These are phyloP conservation scores for Poliocrania exsul DNA, from an alignment of 2,797 vertebrate genomes.

Conservation along the genomic window DNA sequence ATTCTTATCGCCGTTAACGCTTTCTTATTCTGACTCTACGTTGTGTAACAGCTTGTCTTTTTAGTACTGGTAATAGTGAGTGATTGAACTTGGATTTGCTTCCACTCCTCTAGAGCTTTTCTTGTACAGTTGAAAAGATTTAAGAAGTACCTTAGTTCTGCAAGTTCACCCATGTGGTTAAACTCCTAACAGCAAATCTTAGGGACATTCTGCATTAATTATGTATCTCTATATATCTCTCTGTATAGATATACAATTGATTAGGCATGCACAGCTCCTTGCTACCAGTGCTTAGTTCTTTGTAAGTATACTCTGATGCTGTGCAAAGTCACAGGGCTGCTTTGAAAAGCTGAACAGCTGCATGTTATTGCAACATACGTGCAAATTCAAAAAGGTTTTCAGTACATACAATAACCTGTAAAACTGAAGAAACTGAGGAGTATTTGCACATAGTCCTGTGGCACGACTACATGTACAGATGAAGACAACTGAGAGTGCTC, in stretches of 20 bases:
- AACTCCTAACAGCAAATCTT: not conserved
- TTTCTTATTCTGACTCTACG: not conserved
- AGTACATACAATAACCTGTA: not conserved
- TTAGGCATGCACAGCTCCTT: not conserved
- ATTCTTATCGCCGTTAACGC: not conserved
- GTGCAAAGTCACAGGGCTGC: not conserved
- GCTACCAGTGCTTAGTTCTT: not conserved
- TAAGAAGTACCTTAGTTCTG: not conserved
- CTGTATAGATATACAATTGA: not conserved
- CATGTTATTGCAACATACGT: not conserved
- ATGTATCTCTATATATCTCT: too few relatives aligned
- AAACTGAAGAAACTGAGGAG: not conserved
- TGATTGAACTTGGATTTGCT: not conserved
- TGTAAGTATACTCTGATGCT: not conserved
- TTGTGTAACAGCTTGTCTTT: not conserved
- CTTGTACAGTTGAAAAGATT: not conserved
- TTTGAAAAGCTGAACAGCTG: not conserved
- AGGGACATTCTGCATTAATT: not conserved
- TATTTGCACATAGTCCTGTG: not conserved
- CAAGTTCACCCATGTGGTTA: not conserved
- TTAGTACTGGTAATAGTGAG: not conserved
- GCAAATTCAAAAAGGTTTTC: not conserved
- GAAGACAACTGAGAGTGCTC: not conserved
- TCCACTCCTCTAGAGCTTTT: not conserved
- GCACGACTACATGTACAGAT: not conserved